Evolutionary conservation across 2,888 invertebrate genomes (phyloP).

Genomic region (Thereva nobilitata): DNA sequence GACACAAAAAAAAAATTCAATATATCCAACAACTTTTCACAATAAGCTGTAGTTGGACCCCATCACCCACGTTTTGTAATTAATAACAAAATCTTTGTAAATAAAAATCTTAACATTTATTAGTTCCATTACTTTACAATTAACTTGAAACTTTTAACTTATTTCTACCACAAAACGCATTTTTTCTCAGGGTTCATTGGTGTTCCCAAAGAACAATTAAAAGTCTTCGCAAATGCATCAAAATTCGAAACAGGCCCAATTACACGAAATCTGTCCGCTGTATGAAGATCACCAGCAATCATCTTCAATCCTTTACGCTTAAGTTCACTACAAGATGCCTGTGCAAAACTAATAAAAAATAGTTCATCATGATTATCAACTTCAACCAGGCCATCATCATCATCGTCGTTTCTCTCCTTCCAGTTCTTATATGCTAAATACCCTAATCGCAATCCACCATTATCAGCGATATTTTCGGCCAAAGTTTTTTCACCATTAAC

Average conservation of each 20-base stretch:
- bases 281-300: slow-evolving; percentile 64
- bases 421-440: slow-evolving; percentile 28
- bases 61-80: too few relatives aligned
- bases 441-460: slow-evolving; percentile 34
- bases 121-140: too few relatives aligned
- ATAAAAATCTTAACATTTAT: too few relatives aligned
- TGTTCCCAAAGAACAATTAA: slow-evolving; percentile 11
- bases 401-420: not conserved
- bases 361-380: slow-evolving; percentile 6
- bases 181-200: slow-evolving; percentile 29
- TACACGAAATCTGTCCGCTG: slow-evolving; percentile 15
- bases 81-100: too few relatives aligned
- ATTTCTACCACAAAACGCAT: not conserved
- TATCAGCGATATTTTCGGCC: slow-evolving; percentile 42
- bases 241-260: slow-evolving; percentile 28
- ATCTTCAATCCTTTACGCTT: slow-evolving; percentile 67
- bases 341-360: slow-evolving; percentile 36
- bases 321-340: slow-evolving; percentile 32
- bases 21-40: too few relatives aligned
- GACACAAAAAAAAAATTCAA: too few relatives aligned
- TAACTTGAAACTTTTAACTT: too few relatives aligned
- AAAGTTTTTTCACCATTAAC: slow-evolving; percentile 23
- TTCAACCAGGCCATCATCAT: not conserved
- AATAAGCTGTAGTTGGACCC: too few relatives aligned
- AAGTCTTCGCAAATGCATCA: slow-evolving; percentile 20